Evolutionary conservation across 2,888 invertebrate genomes (phyloP).

Genomic region (Mesopsocus fuscifrons): DNA sequence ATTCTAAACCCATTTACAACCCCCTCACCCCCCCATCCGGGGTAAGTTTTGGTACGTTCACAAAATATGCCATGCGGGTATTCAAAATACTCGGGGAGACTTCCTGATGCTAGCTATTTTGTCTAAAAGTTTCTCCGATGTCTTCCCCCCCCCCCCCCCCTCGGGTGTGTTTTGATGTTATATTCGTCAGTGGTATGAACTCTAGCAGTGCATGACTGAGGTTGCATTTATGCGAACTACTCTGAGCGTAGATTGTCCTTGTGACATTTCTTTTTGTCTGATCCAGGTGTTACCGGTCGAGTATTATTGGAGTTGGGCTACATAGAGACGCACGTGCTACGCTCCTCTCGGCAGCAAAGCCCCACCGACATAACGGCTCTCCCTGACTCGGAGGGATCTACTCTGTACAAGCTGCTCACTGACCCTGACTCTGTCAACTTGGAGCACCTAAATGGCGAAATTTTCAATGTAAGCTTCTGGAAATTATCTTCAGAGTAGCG

Average conservation of each 20-base stretch:
- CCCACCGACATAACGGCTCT: slow-evolving; percentile 29
- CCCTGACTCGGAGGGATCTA: slow-evolving; percentile 34
- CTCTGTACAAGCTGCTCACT: slow-evolving; percentile 34
- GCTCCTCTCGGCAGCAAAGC: slow-evolving; percentile 29
- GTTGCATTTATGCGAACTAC: not conserved
- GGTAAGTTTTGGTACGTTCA: too few species aligned
- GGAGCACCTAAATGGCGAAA: slow-evolving; percentile 33
- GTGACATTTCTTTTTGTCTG: not conserved
- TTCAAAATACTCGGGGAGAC: too few species aligned
- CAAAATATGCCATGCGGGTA: too few species aligned
- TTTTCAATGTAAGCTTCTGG: slow-evolving; percentile 34
- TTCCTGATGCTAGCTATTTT: too few species aligned
- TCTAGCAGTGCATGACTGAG: too few species aligned
- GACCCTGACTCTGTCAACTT: slow-evolving; percentile 38
- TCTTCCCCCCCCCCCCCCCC: too few species aligned
- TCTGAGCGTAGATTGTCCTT: too few species aligned
- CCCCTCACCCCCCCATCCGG: too few species aligned
- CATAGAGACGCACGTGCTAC: slow-evolving; percentile 32
- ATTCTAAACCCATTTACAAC: too few species aligned
- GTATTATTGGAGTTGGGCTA: slow-evolving; percentile 34
- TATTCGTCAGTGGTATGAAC: too few species aligned
- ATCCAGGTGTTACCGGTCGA: slow-evolving; percentile 24
- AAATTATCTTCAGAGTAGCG: not conserved
- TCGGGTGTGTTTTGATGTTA: too few species aligned
- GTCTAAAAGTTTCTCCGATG: too few species aligned